Evolutionary conservation across 2,113 vertebrate genomes (phyloP).

Genomic region (Microcebus tavaratra): DNA sequence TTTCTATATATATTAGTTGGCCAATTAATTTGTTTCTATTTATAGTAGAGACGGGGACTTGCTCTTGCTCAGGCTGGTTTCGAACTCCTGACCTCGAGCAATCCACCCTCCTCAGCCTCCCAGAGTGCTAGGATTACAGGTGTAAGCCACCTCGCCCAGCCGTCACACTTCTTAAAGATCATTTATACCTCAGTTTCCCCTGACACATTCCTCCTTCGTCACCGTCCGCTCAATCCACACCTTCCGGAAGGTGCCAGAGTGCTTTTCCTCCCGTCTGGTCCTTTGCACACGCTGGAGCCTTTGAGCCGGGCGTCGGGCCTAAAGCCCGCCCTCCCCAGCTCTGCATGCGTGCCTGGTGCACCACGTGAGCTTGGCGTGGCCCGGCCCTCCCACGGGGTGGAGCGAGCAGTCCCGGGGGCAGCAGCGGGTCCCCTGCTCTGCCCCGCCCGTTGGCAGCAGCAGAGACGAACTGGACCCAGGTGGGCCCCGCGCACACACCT

Average conservation of each 20-base stretch:
- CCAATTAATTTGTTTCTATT: too few relatives aligned
- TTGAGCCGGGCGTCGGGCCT: not conserved
- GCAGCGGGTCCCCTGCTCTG: not conserved
- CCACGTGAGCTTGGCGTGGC: fast-evolving
- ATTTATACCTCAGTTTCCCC: not conserved
- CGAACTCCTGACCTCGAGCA: too few relatives aligned
- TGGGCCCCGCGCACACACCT: too few relatives aligned
- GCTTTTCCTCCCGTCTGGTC: not conserved
- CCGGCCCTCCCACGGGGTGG: not conserved
- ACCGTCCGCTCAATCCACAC: fast-evolving
- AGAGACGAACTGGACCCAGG: not conserved
- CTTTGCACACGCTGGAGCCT: not conserved
- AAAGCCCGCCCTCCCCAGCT: not conserved
- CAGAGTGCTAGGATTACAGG: too few relatives aligned
- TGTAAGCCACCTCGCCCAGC: too few relatives aligned
- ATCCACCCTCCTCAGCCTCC: too few relatives aligned
- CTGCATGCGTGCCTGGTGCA: fast-evolving
- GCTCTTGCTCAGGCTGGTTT: too few relatives aligned
- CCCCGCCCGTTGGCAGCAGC: not conserved
- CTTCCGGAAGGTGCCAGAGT: too few relatives aligned
- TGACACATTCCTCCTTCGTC: fast-evolving
- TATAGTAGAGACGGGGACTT: too few relatives aligned
- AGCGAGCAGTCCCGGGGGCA: not conserved
- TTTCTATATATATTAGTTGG: too few relatives aligned
- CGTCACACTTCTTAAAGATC: not conserved